Evolutionary conservation across 2,888 invertebrate genomes (phyloP), one percentile per base, ranked within the genome.

Genomic region (Spicauda simplicius): DNA sequence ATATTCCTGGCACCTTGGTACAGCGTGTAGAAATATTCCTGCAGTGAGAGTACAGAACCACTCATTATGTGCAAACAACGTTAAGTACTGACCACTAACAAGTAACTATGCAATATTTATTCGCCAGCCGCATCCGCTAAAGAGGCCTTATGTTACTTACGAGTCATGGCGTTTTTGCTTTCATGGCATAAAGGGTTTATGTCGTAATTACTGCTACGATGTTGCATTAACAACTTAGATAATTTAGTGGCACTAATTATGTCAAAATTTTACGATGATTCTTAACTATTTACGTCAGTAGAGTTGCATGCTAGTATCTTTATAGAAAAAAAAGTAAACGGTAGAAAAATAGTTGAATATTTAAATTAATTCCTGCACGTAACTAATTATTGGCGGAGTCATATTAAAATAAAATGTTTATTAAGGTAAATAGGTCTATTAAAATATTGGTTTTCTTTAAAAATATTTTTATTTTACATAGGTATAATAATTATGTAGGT

Each of bases 61-160:
- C 64, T 64, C 58, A 64, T 64, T 57, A 64, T 64, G 64, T 64
- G 58, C 53, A 45, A 58, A 64, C 56, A 56, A 64, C 45, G 19
- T 48, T 58, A 58, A 65, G 58, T 65, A 58, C 57, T 16, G 37
- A 57, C 56, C 41, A 48, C 64, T 64, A 41, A 64, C 50, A 25
- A 25, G 25, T 25, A 25, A 25, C 25, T 52, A 57, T 64, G 58
- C 64, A 64, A 58, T 58, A 57, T 64, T 58, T 64, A 64, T 64
- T 64, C 64, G 64, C 52, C 64, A 30, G 53, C 25, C 64, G 64
- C 64, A 58, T 64, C 58, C 58, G 64, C 53, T 64, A 18, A 64
- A 57, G 52, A 45, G 64, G 41, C 41, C 52, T 58, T 64, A 33
- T 62, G 45, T 57, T 64, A 50, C 5, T 25, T 25, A 25, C 64